Base-by-base conservation (phyloP, 2,113 vertebrate species). In the Eonycteris spelaea region DNA sequence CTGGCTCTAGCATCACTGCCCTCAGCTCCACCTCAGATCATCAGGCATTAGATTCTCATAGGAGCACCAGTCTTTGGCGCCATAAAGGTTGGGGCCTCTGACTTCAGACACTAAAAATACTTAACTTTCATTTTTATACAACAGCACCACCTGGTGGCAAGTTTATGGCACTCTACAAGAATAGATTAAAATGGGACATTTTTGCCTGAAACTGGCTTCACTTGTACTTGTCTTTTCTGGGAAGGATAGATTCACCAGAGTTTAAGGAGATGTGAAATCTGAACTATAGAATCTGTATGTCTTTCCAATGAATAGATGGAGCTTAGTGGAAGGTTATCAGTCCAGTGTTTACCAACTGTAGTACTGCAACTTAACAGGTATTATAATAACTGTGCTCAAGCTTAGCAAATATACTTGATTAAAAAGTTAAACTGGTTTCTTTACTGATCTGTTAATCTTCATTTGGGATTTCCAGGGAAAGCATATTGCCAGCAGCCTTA, bases 131-230 rank as follows among this genome's bases (percentile, higher is more conserved):
- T 61, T 40, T 94, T 94, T 97, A 91, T 91, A 67, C 93, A 93
- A 96, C 40, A 86, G 86, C 95, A 78, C 97, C 97, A 97, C 71
- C 97, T 97, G 40, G 94, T 96, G 97, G 97, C 82, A 96, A 92
- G 19, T 79, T 71, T 71, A 35, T 24, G 15, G 26, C 48, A 95
- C 40, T 91, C 59, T 48, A 75, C 5, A 71, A 67, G 30, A 70
- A 61, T 26, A 9, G n/a, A n/a, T 67, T 78, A 73, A 80, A 77
- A 67, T 2, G 10, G 26, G 21, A 40, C 4, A 40, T 55, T 65
- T 85, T 55, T 78, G 28, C 24, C 68, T 70, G 18, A 48, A 51
- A 85, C 0, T 84, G 86, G 59, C 6, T 90, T 83, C 65, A n/a
- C 35, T 96, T 91, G 53, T 59, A 40, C 30, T 77, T 40, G 40